Evolutionary conservation across 2,888 invertebrate genomes (phyloP).

Genomic region (Philereme transversata): DNA sequence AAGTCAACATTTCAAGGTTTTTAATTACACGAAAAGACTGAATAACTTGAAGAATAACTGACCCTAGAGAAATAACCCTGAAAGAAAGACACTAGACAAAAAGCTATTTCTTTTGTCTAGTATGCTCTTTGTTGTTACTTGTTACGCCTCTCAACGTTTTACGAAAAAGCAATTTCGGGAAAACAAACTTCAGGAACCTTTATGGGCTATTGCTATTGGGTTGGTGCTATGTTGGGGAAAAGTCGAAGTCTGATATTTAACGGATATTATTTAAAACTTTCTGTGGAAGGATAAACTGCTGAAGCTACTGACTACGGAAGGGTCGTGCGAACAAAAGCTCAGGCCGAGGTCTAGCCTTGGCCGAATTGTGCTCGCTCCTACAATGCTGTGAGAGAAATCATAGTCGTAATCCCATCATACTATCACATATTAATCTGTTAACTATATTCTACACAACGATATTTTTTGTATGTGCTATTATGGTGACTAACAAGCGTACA

Average conservation of each 20-base stretch:
- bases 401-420: conserved; percentile 42
- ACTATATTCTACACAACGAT: no score
- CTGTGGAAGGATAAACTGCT: conserved; percentile 58
- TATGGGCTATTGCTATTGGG: no score
- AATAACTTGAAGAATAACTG: conserved; percentile 9
- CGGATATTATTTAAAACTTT: conserved; percentile 42
- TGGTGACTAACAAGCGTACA: no score
- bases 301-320: conserved; percentile 62
- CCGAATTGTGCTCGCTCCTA: conserved; percentile 54
- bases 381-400: conserved; percentile 43
- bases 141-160: conserved; percentile 8
- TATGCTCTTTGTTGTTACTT: conserved; percentile 12
- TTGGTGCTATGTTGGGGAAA: conserved; percentile 5
- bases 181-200: background rate
- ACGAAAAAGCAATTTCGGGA: conserved; percentile 20
- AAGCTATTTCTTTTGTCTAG: conserved; percentile 12
- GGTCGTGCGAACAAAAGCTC: conserved; percentile 62
- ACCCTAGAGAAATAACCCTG: conserved; percentile 5
- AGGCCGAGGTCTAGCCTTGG: conserved; percentile 76
- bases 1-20: conserved; percentile 1
- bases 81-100: conserved; percentile 14
- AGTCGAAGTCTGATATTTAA: conserved; percentile 1
- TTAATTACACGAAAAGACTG: background rate
- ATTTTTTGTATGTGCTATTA: no score
- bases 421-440: no score